These are phyloP conservation scores for Acromyrmex heyeri DNA, from an alignment of 1,140 invertebrate species.

Conservation along the genomic window DNA sequence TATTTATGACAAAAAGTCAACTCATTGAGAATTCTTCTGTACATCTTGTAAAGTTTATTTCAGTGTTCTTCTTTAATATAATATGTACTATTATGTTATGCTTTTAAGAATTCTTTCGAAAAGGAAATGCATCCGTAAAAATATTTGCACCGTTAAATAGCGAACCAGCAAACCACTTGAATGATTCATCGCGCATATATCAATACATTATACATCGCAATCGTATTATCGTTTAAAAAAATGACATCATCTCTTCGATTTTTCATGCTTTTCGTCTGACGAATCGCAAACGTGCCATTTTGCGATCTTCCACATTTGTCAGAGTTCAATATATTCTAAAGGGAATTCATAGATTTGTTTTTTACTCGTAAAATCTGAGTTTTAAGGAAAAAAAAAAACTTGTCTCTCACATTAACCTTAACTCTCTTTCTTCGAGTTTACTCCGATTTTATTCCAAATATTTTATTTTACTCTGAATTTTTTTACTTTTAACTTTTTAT, in stretches of 20 bases:
- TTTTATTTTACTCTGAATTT: not conserved
- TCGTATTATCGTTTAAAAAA: slow-evolving; percentile 19
- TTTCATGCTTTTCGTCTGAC: not conserved
- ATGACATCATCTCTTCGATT: slow-evolving; percentile 49
- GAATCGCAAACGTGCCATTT: not conserved
- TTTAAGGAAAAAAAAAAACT: slow-evolving; percentile 11
- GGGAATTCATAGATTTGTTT: not conserved
- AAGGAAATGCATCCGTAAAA: slow-evolving; percentile 38
- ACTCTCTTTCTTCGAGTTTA: not conserved
- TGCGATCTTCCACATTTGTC: not conserved
- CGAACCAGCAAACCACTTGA: slow-evolving; percentile 32
- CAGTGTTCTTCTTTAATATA: not conserved
- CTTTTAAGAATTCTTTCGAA: not conserved
- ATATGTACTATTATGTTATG: slow-evolving; percentile 2
- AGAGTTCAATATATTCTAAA: not conserved
- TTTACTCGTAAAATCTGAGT: not conserved
- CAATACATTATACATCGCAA: slow-evolving; percentile 41
- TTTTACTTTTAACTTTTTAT: not conserved
- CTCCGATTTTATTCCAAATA: not conserved
- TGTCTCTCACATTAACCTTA: not conserved
- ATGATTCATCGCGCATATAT: slow-evolving; percentile 52
- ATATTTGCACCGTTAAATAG: slow-evolving; percentile 40
- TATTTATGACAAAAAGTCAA: not conserved
- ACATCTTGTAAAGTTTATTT: not conserved
- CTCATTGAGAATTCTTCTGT: not conserved